These are phyloP conservation scores for Polyploca ridens DNA, from an alignment of 2,888 invertebrate species.

Conservation along the genomic window DNA sequence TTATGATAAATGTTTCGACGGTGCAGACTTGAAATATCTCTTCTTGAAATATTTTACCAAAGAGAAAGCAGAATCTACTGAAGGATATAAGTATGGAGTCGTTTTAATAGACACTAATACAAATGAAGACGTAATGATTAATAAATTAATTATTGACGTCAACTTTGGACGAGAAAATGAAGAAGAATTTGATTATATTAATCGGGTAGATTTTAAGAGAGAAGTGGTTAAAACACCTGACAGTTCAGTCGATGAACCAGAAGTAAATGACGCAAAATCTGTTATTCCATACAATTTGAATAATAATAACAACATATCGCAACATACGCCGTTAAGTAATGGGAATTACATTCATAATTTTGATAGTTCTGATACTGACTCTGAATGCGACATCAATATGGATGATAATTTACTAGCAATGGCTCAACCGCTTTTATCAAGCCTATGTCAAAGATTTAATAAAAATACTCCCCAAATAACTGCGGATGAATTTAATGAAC, in stretches of 20 bases:
- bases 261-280: neutral
- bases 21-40: conserved; percentile 66
- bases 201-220: conserved; percentile 38
- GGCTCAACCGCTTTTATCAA: conserved; percentile 3
- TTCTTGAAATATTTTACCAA: conserved; percentile 72
- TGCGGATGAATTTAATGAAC: neutral
- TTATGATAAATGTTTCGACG: conserved; percentile 69
- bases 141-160: conserved; percentile 75
- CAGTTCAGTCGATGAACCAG: neutral
- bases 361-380: conserved; percentile 9
- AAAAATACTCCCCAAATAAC: neutral
- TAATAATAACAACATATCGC: neutral
- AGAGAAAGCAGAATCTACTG: conserved; percentile 60
- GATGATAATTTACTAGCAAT: conserved; percentile 6
- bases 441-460: neutral
- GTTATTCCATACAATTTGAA: neutral
- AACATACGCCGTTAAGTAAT: neutral
- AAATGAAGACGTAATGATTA: conserved; percentile 71
- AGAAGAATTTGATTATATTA: conserved; percentile 56
- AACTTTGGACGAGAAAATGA: conserved; percentile 69
- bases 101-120: conserved; percentile 75
- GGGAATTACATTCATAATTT: neutral
- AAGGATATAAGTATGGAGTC: conserved; percentile 78
- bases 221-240: neutral
- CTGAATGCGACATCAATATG: conserved; percentile 10